Evolutionary conservation across 2,797 vertebrate species (phyloP).

Genomic region (Echiichthys vipera): DNA sequence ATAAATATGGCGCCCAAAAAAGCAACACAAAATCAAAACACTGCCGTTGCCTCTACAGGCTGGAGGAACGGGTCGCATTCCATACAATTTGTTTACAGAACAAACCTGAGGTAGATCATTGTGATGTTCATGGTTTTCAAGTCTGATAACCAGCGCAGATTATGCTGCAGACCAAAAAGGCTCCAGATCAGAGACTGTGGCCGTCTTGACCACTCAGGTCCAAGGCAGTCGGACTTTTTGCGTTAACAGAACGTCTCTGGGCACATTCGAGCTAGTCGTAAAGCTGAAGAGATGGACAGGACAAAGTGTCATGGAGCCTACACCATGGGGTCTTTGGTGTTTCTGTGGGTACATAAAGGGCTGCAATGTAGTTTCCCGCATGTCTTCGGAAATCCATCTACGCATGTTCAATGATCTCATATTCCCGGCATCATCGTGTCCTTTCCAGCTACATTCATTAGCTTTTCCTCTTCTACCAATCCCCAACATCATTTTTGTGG

Average conservation of each 20-base stretch:
- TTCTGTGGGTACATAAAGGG: slow-evolving; percentile 7
- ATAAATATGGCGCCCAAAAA: neutral
- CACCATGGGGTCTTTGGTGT: neutral
- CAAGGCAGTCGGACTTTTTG: slow-evolving; percentile 14
- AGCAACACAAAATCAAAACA: neutral
- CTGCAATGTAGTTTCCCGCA: neutral
- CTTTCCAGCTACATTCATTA: neutral
- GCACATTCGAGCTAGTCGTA: neutral
- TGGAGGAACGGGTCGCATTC: neutral
- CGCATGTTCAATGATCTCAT: neutral
- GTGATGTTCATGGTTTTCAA: neutral
- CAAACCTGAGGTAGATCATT: slow-evolving; percentile 12
- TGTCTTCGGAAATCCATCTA: neutral
- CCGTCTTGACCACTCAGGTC: slow-evolving; percentile 11
- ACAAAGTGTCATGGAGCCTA: neutral
- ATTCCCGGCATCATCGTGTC: neutral
- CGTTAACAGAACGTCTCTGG: neutral
- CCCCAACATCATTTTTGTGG: neutral
- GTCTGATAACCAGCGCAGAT: slow-evolving; percentile 10
- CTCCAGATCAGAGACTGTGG: neutral
- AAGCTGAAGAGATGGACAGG: slow-evolving; percentile 1
- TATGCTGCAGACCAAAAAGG: slow-evolving; percentile 22
- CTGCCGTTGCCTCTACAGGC: neutral
- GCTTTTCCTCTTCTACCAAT: neutral
- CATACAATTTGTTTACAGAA: neutral